Base-by-base conservation (phyloP, 2,113 vertebrate species). In the Mormyrus iriodes region DNA sequence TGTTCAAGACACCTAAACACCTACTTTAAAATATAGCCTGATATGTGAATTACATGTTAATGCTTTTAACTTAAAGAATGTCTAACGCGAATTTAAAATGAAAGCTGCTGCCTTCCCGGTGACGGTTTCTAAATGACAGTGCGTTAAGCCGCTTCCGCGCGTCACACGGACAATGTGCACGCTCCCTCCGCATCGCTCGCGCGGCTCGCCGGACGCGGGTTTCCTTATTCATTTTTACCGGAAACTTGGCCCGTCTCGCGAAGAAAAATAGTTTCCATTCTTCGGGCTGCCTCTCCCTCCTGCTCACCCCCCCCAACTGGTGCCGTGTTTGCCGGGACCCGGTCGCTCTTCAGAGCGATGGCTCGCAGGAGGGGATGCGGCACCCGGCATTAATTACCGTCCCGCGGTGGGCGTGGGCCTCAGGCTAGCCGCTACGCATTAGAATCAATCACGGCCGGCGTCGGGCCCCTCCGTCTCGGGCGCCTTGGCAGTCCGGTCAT, bases 401-500 rank as follows among this genome's bases (percentile, higher is more conserved):
- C 94, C 93, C 93, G 94, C 94, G 94, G 93, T 94, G 92, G 93
- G 91, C 89, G 88, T 92, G 91, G 91, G 88, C 79, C 92, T 86
- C 90, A 94, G 92, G 95, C 94, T 94, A 94, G 92, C 90, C 93
- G 95, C 15, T 94, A 94, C 91, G 94, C 95, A 94, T 93, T 93
- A 93, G 94, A 95, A 94, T 95, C 90, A 96, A 95, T 95, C 95
- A 95, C 85, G 2, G 49, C 31, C 13, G 85, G 15, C 9, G 76
- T 85, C 90, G 91, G 90, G 93, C 91, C 91, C 91, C 91, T 92
- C 91, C 9, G 85, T 88, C 91, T 91, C 65, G 88, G 85, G 91
- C 88, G 90, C 91, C 94, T 95, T 65, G 93, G 95, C 93, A 95
- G 94, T 95, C 95, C 92, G 90, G 95, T 94, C 95, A 95, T 94